These are phyloP conservation scores for Melanotaenia maccullochi DNA, from an alignment of 2,797 vertebrate species.

Conservation along the genomic window DNA sequence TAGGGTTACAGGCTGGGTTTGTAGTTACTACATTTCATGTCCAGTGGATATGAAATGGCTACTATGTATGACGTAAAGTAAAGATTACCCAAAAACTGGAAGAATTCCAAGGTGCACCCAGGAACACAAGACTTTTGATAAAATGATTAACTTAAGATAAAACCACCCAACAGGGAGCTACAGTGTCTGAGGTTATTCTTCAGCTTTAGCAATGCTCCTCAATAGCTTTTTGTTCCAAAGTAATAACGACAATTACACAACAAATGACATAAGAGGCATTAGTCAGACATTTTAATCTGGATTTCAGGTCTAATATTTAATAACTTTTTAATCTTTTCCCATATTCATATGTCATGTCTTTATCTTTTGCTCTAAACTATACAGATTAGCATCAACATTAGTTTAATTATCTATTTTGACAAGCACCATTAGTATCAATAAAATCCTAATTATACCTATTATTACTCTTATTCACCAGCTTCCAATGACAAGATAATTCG, in stretches of 20 bases:
- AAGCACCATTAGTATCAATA: no score
- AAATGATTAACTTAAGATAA: neutral
- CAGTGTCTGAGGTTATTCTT: no score
- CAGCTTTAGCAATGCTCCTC: no score
- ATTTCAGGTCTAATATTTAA: neutral
- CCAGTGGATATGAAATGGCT: neutral
- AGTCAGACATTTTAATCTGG: neutral
- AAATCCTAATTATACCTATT: no score
- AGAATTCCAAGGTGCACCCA: neutral
- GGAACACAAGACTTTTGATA: neutral
- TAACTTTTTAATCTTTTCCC: neutral
- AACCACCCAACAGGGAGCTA: no score
- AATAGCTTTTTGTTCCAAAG: no score
- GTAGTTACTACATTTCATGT: neutral
- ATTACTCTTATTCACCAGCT: no score
- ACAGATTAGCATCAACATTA: no score
- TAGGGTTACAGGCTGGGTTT: neutral
- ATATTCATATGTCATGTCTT: neutral
- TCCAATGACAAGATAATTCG: no score
- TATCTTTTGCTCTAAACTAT: neutral
- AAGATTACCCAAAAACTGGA: neutral
- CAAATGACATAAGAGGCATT: neutral
- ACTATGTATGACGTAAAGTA: neutral
- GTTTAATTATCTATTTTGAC: no score
- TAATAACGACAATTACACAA: neutral